These are phyloP conservation scores for Temnothorax curvispinosus DNA, from an alignment of 1,140 invertebrate species.

Conservation along the genomic window DNA sequence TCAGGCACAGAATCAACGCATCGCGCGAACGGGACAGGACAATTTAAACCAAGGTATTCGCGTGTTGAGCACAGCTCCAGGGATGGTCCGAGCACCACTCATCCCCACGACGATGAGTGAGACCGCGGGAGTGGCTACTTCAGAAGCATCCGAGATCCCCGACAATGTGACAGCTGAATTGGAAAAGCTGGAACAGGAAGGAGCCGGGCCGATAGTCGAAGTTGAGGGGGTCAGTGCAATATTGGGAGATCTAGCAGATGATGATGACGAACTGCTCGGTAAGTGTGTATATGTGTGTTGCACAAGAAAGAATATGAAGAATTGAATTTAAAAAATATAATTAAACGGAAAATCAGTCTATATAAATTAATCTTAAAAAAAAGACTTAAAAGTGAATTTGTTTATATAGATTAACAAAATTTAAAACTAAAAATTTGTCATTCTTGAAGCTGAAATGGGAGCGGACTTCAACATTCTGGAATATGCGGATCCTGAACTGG, in stretches of 20 bases:
- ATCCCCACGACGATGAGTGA: slow-evolving; percentile 80
- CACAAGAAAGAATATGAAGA: not conserved
- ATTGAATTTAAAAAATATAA: not conserved
- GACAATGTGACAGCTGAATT: slow-evolving; percentile 92
- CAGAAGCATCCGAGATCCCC: slow-evolving; percentile 88
- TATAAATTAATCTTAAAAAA: slow-evolving; percentile 66
- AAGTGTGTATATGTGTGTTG: slow-evolving; percentile 69
- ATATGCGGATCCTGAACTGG: slow-evolving; percentile 97
- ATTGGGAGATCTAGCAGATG: slow-evolving; percentile 92
- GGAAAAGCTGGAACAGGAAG: slow-evolving; percentile 92
- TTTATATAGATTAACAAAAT: slow-evolving; percentile 23
- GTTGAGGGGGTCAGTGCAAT: slow-evolving; percentile 91
- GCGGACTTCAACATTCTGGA: slow-evolving; percentile 98
- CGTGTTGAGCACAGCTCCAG: slow-evolving; percentile 77
- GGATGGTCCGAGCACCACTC: slow-evolving; percentile 76
- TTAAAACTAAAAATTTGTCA: slow-evolving; percentile 51
- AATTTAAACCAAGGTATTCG: slow-evolving; percentile 80
- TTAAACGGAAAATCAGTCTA: not conserved
- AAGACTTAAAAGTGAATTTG: not conserved
- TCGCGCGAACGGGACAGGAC: slow-evolving; percentile 78
- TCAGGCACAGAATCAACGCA: slow-evolving; percentile 79
- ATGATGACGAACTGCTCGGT: slow-evolving; percentile 95
- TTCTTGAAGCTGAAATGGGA: slow-evolving; percentile 92
- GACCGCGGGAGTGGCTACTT: slow-evolving; percentile 72
- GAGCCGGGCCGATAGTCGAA: slow-evolving; percentile 88